These are phyloP conservation scores for Chelonus formosanus DNA, from an alignment of 2,888 invertebrate genomes.

Conservation along the genomic window DNA sequence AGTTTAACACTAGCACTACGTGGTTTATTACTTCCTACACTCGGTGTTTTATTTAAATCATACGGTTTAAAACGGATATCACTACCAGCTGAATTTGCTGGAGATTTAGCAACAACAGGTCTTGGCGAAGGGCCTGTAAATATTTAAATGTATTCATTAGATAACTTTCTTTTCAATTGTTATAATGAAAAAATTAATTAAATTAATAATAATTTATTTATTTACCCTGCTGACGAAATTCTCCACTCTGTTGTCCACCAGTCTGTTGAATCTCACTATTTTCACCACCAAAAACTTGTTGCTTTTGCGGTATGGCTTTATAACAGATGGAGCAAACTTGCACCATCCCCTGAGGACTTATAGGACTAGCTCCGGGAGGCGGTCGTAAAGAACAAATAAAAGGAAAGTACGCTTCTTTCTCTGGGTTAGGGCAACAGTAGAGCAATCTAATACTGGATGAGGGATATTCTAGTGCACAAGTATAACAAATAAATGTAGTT, in stretches of 20 bases:
- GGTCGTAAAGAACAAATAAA: conserved; percentile 84
- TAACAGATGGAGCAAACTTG: conserved; percentile 89
- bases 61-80: conserved; percentile 72
- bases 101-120: conserved; percentile 68
- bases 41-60: conserved; percentile 67
- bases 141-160: not conserved
- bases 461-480: conserved; percentile 84
- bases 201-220: conserved; percentile 17
- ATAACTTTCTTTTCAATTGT: not conserved
- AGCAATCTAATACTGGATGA: conserved; percentile 82
- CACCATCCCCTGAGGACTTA: conserved; percentile 89
- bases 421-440: conserved; percentile 85
- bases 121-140: conserved; percentile 59
- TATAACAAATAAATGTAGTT: conserved; percentile 87
- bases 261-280: conserved; percentile 67
- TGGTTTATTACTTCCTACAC: conserved; percentile 64
- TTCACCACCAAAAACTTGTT: conserved; percentile 75
- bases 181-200: not conserved
- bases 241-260: conserved; percentile 46
- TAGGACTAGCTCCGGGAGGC: conserved; percentile 85
- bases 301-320: conserved; percentile 81
- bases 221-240: conserved; percentile 57
- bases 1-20: conserved; percentile 63
- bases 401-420: conserved; percentile 89
- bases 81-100: conserved; percentile 67